Percentiles rank a stretch among this genome's conserved stretches.
Conservation (phyloP, 2,797 vertebrate genomes). For the Cetoscarus ocellatus region DNA sequence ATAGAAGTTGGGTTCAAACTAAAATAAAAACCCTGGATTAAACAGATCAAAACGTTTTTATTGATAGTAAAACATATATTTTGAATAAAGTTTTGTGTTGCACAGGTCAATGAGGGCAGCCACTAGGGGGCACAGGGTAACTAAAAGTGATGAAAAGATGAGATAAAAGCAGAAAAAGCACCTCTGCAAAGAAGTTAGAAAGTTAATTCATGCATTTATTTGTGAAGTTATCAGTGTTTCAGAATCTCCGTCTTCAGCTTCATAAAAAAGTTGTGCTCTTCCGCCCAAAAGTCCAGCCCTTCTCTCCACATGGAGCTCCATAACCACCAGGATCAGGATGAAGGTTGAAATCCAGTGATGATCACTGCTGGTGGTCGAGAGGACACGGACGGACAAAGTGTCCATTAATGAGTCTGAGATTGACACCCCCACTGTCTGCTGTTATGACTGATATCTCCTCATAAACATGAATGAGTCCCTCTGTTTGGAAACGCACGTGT, state of each 20-base stretch:
- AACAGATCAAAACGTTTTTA: too few relatives aligned
- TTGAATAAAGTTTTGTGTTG: too few relatives aligned
- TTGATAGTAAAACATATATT: too few relatives aligned
- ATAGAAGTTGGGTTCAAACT: too few relatives aligned
- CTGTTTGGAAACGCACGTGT: constrained; percentile 28
- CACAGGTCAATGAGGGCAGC: not conserved
- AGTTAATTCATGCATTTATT: not conserved
- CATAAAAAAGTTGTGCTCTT: too few relatives aligned
- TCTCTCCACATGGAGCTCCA: not conserved
- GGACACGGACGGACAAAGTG: constrained; percentile 25
- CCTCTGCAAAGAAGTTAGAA: not conserved
- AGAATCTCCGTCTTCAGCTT: too few relatives aligned
- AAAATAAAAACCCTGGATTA: too few relatives aligned
- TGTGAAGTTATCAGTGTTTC: too few relatives aligned
- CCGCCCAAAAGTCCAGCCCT: too few relatives aligned
- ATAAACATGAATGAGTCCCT: constrained; percentile 44
- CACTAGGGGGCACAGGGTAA: constrained; percentile 5
- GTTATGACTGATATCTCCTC: constrained; percentile 22
- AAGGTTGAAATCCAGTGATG: not conserved
- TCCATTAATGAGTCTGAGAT: constrained; percentile 41
- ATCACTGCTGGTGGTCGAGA: not conserved
- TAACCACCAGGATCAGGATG: not conserved
- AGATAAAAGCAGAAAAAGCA: not conserved
- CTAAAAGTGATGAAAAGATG: not conserved
- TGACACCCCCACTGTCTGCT: constrained; percentile 33